These are phyloP conservation scores for Chalcis sispes DNA, from an alignment of 2,888 invertebrate genomes.

Conservation along the genomic window DNA sequence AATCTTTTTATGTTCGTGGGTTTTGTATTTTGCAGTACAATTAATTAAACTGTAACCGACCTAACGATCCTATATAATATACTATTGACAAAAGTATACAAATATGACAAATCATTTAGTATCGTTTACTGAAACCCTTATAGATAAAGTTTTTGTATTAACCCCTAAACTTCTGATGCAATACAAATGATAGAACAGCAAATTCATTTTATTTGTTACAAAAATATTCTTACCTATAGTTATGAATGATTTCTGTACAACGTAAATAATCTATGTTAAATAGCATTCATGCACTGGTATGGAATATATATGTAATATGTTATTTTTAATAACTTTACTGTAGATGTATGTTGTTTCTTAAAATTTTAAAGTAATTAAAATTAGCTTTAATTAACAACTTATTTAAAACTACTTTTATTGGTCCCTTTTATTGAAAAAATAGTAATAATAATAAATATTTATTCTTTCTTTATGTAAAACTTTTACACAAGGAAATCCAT, in stretches of 20 bases:
- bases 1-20: slow-evolving; percentile 58
- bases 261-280: slow-evolving; percentile 28
- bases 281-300: slow-evolving; percentile 30
- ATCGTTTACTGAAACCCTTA: slow-evolving; percentile 28
- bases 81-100: slow-evolving; percentile 57
- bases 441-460: too few relatives aligned
- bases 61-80: slow-evolving; percentile 62
- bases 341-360: neutral
- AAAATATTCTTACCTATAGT: slow-evolving; percentile 34
- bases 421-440: too few relatives aligned
- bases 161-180: slow-evolving; percentile 32
- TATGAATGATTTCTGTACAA: slow-evolving; percentile 44
- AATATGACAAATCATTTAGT: slow-evolving; percentile 48
- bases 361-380: neutral
- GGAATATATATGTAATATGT: slow-evolving; percentile 20
- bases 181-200: slow-evolving; percentile 2
- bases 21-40: slow-evolving; percentile 60
- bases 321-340: slow-evolving; percentile 1
- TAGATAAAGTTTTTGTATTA: slow-evolving; percentile 19
- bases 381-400: neutral
- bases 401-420: too few relatives aligned
- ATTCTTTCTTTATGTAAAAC: too few relatives aligned
- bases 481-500: too few relatives aligned
- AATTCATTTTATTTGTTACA: slow-evolving; percentile 37
- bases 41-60: slow-evolving; percentile 61